Evolutionary conservation across 2,797 vertebrate genomes (phyloP).

Genomic region (Microhierax caerulescens): DNA sequence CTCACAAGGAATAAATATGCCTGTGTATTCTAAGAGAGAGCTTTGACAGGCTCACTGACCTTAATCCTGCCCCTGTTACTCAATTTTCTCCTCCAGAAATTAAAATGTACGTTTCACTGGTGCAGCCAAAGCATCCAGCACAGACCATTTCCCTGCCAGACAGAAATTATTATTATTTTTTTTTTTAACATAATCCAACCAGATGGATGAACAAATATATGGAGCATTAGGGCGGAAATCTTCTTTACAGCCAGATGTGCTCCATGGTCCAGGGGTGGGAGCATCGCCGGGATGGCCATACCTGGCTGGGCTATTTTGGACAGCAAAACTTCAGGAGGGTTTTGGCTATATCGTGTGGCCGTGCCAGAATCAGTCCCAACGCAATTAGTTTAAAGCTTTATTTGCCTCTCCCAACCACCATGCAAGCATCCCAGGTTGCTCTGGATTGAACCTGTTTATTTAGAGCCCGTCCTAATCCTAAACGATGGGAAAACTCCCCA

Average conservation of each 20-base stretch:
- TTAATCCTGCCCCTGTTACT: not conserved
- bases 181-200: not conserved
- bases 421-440: not conserved
- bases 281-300: fast-evolving
- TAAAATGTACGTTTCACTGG: fast-evolving
- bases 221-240: not conserved
- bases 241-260: not conserved
- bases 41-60: not conserved
- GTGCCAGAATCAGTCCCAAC: not conserved
- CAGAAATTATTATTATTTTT: not conserved
- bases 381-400: not conserved
- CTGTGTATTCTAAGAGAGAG: too few species aligned
- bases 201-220: not conserved
- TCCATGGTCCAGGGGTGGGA: fast-evolving
- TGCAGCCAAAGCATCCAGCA: not conserved
- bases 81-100: not conserved
- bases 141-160: not conserved
- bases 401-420: not conserved
- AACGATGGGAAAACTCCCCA: not conserved
- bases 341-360: fast-evolving
- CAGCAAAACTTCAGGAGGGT: not conserved
- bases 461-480: not conserved
- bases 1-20: not conserved
- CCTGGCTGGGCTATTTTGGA: fast-evolving
- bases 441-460: not conserved